phyloP scores from a whole-genome alignment of 2,113 vertebrate species.

The Antigone vipio region DNA sequence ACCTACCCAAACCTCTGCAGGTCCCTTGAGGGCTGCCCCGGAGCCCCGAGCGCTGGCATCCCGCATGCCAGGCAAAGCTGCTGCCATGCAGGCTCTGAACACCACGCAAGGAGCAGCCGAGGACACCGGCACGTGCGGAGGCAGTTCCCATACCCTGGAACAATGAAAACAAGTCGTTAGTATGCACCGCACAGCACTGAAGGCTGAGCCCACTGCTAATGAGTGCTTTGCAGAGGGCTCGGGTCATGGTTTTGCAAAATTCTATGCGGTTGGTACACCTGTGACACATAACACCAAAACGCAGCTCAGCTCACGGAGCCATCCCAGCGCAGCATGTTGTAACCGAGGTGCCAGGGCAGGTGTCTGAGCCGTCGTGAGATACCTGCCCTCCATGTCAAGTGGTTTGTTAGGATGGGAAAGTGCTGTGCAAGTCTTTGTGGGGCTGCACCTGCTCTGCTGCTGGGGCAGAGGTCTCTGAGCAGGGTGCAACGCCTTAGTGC shows the following conservation, averaged over 20 bases:
- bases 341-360: neutral
- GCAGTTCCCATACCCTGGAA: neutral
- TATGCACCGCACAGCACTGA: neutral
- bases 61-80: neutral
- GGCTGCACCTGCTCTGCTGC: neutral
- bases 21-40: neutral
- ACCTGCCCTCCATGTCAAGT: rapidly evolving
- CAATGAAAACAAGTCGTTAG: neutral
- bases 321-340: rapidly evolving
- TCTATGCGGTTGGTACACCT: neutral
- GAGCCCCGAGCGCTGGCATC: rapidly evolving
- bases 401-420: neutral
- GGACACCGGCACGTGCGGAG: rapidly evolving
- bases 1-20: neutral
- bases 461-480: neutral
- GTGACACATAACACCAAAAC: neutral
- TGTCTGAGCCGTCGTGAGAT: neutral
- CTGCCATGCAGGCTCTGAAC: neutral
- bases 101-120: rapidly evolving
- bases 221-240: neutral
- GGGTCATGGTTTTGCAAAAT: neutral
- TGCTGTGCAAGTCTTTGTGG: no score
- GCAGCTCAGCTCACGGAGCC: rapidly evolving
- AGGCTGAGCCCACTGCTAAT: neutral
- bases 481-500: neutral